Evolutionary conservation across 2,797 vertebrate species (phyloP).

Genomic region (Lacerta agilis): DNA sequence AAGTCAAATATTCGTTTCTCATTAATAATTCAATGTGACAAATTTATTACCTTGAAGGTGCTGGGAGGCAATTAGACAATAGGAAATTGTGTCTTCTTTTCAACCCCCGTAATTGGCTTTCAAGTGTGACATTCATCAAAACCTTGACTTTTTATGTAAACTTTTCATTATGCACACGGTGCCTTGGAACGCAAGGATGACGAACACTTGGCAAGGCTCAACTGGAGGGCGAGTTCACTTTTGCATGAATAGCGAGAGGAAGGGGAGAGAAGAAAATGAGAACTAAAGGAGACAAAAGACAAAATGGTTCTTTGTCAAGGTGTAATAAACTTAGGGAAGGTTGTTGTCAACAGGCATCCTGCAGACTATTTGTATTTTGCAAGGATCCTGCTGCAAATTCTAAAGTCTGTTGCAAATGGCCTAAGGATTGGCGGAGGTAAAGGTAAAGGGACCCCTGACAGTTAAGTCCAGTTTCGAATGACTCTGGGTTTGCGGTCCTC

Average conservation of each 20-base stretch:
- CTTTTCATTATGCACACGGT: slow-evolving; percentile 66
- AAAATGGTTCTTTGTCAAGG: slow-evolving; percentile 24
- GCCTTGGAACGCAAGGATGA: slow-evolving; percentile 33
- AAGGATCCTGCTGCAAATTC: background rate
- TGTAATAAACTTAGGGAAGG: slow-evolving; percentile 50
- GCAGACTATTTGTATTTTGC: fast-evolving
- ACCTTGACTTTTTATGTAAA: slow-evolving; percentile 80
- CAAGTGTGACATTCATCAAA: slow-evolving; percentile 83
- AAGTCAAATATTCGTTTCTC: slow-evolving; percentile 81
- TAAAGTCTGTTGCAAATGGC: too few relatives aligned
- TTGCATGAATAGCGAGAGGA: slow-evolving; percentile 19
- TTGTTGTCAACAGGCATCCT: slow-evolving; percentile 9
- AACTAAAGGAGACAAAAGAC: background rate
- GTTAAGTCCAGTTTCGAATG: too few relatives aligned
- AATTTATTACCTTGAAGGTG: slow-evolving; percentile 85
- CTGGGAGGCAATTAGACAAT: slow-evolving; percentile 82
- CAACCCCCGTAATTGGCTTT: slow-evolving; percentile 81
- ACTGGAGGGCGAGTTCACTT: slow-evolving; percentile 17
- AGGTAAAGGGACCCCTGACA: too few relatives aligned
- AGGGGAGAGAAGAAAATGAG: background rate
- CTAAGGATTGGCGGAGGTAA: too few relatives aligned
- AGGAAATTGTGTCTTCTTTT: slow-evolving; percentile 81
- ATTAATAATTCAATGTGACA: slow-evolving; percentile 86
- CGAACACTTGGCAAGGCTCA: slow-evolving; percentile 34
- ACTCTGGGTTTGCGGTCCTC: too few relatives aligned